Evolutionary conservation across 2,113 vertebrate species (phyloP), one percentile per base, ranked within the genome.

Genomic region (Toxotes chatareus): DNA sequence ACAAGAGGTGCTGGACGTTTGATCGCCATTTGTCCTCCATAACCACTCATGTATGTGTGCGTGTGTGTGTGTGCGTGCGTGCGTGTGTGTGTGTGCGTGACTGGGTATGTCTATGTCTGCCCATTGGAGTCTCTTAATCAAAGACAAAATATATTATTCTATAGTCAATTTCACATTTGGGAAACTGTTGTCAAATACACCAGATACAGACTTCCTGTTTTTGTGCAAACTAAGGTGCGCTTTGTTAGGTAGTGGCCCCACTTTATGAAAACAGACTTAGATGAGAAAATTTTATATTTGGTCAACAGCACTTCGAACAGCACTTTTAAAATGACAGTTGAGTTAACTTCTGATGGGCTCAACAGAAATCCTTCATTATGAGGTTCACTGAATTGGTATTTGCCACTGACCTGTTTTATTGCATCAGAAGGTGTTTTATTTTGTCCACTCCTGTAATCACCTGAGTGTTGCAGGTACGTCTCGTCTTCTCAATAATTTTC

Each of bases 1-100:
- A 76, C 36, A 34, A 86, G 86, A 83, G 66, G 69, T 64, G 56
- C 70, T 56, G 78, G 55, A 75, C 27, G 47, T 75, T 86, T 90
- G 84, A 90, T 87, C 56, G 14, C 55, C 46, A 56, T 85, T 85
- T 79, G 53, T 88, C 68, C 83, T 85, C 91, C 90, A 16, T 77
- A 47, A 69, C 40, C 49, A 42, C 66, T 6, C 74, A 38, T 73
- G 38, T 74, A 47, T 87, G 51, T 73, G 70, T 65, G 8, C 13
- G 6, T 34, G 38, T 32, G 32, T 34, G 7, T 17, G 31, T 51
- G 60, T 66, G n/a, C n/a, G n/a, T n/a, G n/a, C n/a, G 49, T 17
- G 31, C 42, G 60, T 66, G 49, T 73, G 38, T 74, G 46, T 87
- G 51, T 73, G 70, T 65, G 8, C 13, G 6, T 34, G 38, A 23